Conservation (phyloP, 2,888 invertebrate species). For the Erpobdella octoculata region DNA sequence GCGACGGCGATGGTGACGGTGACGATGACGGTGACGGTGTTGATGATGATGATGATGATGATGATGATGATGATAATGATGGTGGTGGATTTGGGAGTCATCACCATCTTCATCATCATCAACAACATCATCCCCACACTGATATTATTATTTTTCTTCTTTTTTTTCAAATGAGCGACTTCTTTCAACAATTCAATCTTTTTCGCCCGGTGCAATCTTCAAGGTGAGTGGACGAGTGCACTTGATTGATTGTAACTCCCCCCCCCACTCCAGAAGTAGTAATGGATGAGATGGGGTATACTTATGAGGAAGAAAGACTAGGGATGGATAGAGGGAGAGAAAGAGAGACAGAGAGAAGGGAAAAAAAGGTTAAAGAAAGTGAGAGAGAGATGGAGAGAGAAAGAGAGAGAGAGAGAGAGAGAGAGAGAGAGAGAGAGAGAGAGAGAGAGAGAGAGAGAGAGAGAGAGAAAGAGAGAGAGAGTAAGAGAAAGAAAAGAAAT, state of each 20-base stretch:
- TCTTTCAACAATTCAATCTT: too few species aligned
- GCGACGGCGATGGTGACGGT: neutral
- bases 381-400: neutral
- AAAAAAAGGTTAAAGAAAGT: neutral
- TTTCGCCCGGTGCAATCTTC: too few species aligned
- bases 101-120: too few species aligned
- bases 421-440: neutral
- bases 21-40: neutral
- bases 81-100: neutral
- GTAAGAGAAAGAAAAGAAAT: neutral
- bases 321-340: neutral
- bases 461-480: neutral
- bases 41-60: slow-evolving; percentile 3
- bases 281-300: too few species aligned
- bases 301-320: too few species aligned
- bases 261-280: too few species aligned
- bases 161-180: too few species aligned
- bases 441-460: neutral
- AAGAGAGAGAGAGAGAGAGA: neutral
- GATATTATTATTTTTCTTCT: too few species aligned
- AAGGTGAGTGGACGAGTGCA: too few species aligned
- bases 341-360: neutral
- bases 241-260: too few species aligned
- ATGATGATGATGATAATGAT: neutral
- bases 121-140: too few species aligned